Conservation (phyloP, 2,113 vertebrate genomes). For the Megaceryle torquata region DNA sequence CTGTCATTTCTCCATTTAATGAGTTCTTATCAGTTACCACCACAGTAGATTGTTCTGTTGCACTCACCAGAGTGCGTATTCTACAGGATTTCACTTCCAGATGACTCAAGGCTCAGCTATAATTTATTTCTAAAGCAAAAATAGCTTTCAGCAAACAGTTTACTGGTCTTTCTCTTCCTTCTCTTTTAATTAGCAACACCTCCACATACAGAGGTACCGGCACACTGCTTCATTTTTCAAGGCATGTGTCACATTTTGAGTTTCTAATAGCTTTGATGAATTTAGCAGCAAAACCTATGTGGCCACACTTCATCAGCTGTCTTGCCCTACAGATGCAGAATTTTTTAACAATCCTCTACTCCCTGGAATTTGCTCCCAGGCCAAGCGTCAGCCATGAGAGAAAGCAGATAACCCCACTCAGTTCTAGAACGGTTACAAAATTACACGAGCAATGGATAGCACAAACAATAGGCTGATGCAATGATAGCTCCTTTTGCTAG, state of each 20-base stretch:
- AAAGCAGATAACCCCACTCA: not conserved
- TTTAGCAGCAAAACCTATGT: not conserved
- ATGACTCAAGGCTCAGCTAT: not conserved
- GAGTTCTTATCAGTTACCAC: not conserved
- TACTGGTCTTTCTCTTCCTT: not conserved
- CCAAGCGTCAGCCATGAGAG: not conserved
- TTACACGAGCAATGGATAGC: not conserved
- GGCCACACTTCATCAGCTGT: fast-evolving
- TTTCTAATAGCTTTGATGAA: not conserved
- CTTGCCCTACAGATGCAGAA: not conserved
- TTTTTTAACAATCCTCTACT: not conserved
- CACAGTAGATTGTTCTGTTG: not conserved
- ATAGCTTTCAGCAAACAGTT: not conserved
- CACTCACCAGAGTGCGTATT: not conserved
- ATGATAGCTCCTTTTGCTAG: not conserved
- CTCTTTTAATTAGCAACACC: not conserved
- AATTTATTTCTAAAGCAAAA: not conserved
- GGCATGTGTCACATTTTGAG: not conserved
- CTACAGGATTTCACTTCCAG: not conserved
- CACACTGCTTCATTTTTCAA: not conserved
- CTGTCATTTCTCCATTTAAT: not conserved
- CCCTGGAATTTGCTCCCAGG: not conserved
- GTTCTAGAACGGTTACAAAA: not conserved
- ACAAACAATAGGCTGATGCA: not conserved
- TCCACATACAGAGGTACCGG: not conserved